Evolutionary conservation across 2,888 invertebrate genomes (phyloP), one percentile per base, ranked within the genome.

Genomic region (Teleiodes luculella): DNA sequence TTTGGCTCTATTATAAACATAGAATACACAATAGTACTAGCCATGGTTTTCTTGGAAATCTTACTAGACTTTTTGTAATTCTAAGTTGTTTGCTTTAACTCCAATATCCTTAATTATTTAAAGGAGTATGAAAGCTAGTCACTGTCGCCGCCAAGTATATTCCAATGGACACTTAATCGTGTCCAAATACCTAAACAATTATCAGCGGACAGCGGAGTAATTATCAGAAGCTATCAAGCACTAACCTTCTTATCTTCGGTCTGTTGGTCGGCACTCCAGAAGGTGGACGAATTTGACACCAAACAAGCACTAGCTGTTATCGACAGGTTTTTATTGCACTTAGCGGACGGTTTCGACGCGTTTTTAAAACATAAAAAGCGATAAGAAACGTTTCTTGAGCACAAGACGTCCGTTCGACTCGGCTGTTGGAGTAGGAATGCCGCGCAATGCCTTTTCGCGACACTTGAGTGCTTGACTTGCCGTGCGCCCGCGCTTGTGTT

Each of bases 171-270:
- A 24, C 33, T 47, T 46, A 7, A 43, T 16, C 11, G 35, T 14
- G 36, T 18, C 16, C 14, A 49, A 5, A 20, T 49, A 49, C 49
- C 49, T 49, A 49, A 41, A 55, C 55, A 53, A 41, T 53, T 56
- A 56, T 56, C 56, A 46, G 39, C 16, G 47, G n/a, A 43, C 36
- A 54, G 68, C 58, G 70, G 70, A 76, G 73, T 81, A 84, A 84
- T 84, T 86, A 86, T 86, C 84, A 75, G 75, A 85, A 87, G 86
- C 82, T 86, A 88, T 88, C 88, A 75, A 62, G 61, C 53, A 75
- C 87, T 88, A 85, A 88, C 87, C 88, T 86, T 60, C 65, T 88
- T 88, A 88, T 88, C 88, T 74, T 58, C 74, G 79, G 78, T 76
- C 65, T 79, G 70, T 69, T 76, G 74, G 72, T 68, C 75, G 81